phyloP scores from a whole-genome alignment of 2,797 vertebrate species.

The Siniperca scherzeri region DNA sequence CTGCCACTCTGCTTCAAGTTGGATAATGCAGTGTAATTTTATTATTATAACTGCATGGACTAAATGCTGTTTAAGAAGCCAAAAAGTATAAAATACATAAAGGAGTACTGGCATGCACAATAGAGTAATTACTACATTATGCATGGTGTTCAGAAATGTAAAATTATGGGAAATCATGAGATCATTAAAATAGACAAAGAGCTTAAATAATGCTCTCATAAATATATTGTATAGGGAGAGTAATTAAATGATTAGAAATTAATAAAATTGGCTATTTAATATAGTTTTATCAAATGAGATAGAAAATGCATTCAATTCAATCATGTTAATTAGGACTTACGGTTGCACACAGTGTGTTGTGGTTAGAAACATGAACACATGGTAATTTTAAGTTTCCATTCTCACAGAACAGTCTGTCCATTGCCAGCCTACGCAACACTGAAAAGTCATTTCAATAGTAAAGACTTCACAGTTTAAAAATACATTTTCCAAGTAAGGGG shows the following conservation, averaged over 20 bases:
- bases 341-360: neutral
- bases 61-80: neutral
- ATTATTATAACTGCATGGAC: neutral
- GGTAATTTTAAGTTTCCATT: conserved; percentile 62
- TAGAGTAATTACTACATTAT: neutral
- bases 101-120: neutral
- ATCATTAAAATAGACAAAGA: neutral
- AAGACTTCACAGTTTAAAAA: conserved; percentile 19
- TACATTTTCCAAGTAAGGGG: neutral
- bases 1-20: neutral
- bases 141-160: neutral
- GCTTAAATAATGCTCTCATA: neutral
- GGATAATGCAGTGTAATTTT: neutral
- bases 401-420: conserved; percentile 28
- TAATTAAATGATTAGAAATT: neutral
- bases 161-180: neutral
- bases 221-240: neutral
- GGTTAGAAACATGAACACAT: conserved; percentile 16
- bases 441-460: conserved; percentile 51
- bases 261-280: neutral
- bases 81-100: neutral
- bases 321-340: neutral
- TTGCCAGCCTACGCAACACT: conserved; percentile 23
- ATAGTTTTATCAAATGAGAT: neutral
- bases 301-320: neutral